Base-by-base conservation (phyloP, 2,888 invertebrate species). In the Thymelicus sylvestris region DNA sequence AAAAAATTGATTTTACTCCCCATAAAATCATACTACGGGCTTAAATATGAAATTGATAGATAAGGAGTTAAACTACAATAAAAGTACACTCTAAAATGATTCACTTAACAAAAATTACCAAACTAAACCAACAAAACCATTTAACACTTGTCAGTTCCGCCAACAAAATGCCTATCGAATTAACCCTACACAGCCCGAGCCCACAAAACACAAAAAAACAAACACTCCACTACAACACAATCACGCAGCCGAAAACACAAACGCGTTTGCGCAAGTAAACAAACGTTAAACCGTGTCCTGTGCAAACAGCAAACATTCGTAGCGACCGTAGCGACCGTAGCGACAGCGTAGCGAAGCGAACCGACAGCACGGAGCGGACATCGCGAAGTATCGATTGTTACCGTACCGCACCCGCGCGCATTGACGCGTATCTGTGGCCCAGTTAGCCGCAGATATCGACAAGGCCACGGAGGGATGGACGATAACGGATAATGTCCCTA, bases 281-380 rank as follows among this genome's bases (percentile, higher is more conserved):
- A 55, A 24, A 55, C 8, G 24, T 19, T 3, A 24, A 24, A 24
- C 4, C 24, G 55, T 5, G 50, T 55, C 12, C 65, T 52, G 52
- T 55, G 13, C 41, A 52, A 19, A 19, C 2, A 19, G 13, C 41
- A 52, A 19, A 19, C 2, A 19, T 19, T 50, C 3, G 15, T 19
- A 24, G 31, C n/a, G 3, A 7, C 19, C 19, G 19, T 19, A 19
- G 19, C 19, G 19, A 19, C 19, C 19, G 19, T 19, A 19, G 19
- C 19, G 19, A 19, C 19, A 19, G 19, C 39, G 44, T 44, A 8
- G 44, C 44, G 44, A 44, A 44, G 41, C 39, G 31, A 31, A 75
- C 78, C 74, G 77, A 80, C 78, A 76, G 77, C 77, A 75, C 73
- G 72, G 67, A 85, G 80, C 85, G 84, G 78, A 8, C 60, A 75